Evolutionary conservation across 2,888 invertebrate species (phyloP).

Genomic region (Oligia latruncula): DNA sequence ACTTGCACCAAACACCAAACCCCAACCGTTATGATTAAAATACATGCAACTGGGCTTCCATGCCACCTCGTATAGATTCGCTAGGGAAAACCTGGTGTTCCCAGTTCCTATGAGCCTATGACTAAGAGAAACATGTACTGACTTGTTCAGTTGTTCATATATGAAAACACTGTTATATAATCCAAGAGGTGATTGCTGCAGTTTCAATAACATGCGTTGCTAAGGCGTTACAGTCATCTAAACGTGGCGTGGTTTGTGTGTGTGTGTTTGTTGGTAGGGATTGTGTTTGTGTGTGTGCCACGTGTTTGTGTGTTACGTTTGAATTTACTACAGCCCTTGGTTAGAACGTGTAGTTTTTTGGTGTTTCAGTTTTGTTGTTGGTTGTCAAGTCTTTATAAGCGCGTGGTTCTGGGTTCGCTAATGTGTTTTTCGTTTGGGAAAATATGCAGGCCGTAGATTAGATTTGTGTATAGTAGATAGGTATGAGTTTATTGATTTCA

Average conservation of each 20-base stretch:
- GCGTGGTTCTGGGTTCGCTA: not conserved
- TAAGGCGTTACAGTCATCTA: constrained; percentile 47
- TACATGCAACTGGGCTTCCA: constrained; percentile 53
- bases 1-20: constrained; percentile 35
- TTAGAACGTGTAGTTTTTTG: not conserved
- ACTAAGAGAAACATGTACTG: constrained; percentile 41
- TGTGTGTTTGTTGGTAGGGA: not conserved
- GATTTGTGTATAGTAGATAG: not conserved
- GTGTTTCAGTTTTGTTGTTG: not conserved
- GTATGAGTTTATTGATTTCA: not conserved
- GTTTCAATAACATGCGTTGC: constrained; percentile 42
- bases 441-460: not conserved
- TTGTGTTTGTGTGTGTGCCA: constrained; percentile 20
- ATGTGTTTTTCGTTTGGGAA: not conserved
- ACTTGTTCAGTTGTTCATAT: constrained; percentile 33
- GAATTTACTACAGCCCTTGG: not conserved
- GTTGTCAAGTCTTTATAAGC: not conserved
- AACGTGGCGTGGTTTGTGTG: constrained; percentile 17
- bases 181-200: constrained; percentile 24
- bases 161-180: constrained; percentile 40
- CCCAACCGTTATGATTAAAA: constrained; percentile 49
- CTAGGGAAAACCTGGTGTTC: constrained; percentile 67
- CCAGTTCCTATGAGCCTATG: constrained; percentile 36
- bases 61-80: constrained; percentile 68
- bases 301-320: constrained; percentile 7